phyloP scores from a whole-genome alignment of 1,140 invertebrate genomes.

The Amphibalanus amphitrite region DNA sequence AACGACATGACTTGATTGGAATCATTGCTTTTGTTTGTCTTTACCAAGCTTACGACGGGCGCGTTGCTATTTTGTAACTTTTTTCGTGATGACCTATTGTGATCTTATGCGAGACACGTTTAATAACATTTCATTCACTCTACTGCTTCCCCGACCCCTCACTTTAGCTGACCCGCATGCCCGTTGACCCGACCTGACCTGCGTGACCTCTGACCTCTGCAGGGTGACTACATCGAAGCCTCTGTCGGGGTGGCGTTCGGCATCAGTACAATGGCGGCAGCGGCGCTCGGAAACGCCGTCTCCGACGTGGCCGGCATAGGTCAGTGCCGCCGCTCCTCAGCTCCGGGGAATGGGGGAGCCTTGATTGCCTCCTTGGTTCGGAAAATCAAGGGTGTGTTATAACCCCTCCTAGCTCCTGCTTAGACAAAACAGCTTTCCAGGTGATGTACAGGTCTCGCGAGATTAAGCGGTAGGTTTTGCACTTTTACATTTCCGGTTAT shows the following conservation, averaged over 20 bases:
- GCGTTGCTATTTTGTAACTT: neutral
- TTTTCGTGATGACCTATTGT: neutral
- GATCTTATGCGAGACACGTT: neutral
- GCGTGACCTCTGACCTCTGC: slow-evolving; percentile 22
- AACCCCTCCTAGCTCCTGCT: too few species aligned
- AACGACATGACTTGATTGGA: too few species aligned
- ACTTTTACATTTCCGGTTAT: too few species aligned
- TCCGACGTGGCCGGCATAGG: slow-evolving; percentile 82
- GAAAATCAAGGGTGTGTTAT: too few species aligned
- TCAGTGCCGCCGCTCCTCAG: too few species aligned
- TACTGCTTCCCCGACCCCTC: neutral
- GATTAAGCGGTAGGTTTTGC: too few species aligned
- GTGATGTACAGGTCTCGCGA: too few species aligned
- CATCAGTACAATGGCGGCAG: slow-evolving; percentile 85
- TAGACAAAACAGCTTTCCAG: too few species aligned
- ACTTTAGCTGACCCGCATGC: slow-evolving; percentile 24
- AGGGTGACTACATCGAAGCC: slow-evolving; percentile 92
- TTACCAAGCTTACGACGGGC: slow-evolving; percentile 1
- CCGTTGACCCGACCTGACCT: neutral
- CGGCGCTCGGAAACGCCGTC: slow-evolving; percentile 74
- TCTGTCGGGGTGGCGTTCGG: slow-evolving; percentile 63
- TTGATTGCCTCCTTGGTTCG: too few species aligned
- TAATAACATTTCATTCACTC: neutral
- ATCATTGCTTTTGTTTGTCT: too few species aligned
- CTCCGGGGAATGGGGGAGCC: too few species aligned